Conservation (phyloP, 2,797 vertebrate genomes). For the Falco naumanni region DNA sequence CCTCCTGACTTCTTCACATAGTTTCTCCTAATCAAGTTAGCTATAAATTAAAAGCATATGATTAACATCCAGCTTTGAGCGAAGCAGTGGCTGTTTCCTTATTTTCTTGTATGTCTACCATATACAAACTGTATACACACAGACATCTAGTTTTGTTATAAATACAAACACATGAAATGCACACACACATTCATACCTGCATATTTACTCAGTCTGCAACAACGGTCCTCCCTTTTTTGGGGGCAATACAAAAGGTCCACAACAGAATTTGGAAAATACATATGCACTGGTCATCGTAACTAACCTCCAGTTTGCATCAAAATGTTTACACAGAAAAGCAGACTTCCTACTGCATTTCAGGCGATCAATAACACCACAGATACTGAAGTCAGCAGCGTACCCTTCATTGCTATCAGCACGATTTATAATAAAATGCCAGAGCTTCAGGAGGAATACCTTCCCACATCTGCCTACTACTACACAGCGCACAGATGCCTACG, state of each 20-base stretch:
- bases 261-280: not conserved
- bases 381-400: not conserved
- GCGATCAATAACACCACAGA: not conserved
- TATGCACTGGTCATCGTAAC: not conserved
- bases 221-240: not conserved
- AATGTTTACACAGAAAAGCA: not conserved
- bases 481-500: not conserved
- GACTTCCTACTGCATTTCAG: not conserved
- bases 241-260: not conserved
- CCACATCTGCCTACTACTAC: not conserved
- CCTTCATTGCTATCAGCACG: not conserved
- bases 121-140: not conserved
- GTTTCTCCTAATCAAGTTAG: not conserved
- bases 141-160: not conserved
- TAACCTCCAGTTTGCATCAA: not conserved
- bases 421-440: not conserved
- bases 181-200: not conserved
- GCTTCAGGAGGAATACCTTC: not conserved
- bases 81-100: not conserved
- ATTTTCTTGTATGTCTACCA: not conserved
- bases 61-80: not conserved
- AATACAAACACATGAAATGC: not conserved
- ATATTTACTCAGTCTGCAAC: not conserved
- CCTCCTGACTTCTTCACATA: not conserved
- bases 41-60: not conserved